phyloP scores from a whole-genome alignment of 2,113 vertebrate genomes.

The Amphiprion ocellaris region DNA sequence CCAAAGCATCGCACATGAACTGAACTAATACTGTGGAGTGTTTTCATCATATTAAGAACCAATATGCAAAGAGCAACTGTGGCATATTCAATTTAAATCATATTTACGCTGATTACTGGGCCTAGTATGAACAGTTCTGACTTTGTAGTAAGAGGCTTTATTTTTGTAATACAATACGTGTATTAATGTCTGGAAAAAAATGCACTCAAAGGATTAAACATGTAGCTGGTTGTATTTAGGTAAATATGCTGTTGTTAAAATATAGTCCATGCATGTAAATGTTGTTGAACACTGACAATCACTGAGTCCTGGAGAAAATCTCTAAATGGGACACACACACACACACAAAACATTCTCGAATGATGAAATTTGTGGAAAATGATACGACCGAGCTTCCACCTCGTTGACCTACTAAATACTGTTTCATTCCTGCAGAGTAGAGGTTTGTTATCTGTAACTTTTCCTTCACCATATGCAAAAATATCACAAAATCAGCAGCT shows the following conservation, averaged over 20 bases:
- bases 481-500: conserved; percentile 41
- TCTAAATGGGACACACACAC: not conserved
- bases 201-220: not conserved
- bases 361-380: conserved; percentile 11
- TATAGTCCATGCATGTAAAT: not conserved
- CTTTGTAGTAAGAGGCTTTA: too few species aligned
- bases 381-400: conserved; percentile 1
- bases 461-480: not conserved
- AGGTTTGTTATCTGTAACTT: conserved; percentile 22
- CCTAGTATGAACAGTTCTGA: too few species aligned
- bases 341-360: not conserved
- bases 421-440: not conserved
- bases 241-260: not conserved
- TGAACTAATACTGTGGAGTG: not conserved
- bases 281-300: not conserved
- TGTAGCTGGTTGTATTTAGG: not conserved
- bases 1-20: not conserved
- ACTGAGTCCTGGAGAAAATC: not conserved
- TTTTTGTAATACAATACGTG: not conserved
- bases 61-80: not conserved
- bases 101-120: not conserved
- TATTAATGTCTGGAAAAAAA: not conserved
- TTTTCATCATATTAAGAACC: not conserved
- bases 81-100: not conserved
- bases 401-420: conserved; percentile 1